Evolutionary conservation across 2,888 invertebrate genomes (phyloP).

Genomic region (Latrodectus hesperus): DNA sequence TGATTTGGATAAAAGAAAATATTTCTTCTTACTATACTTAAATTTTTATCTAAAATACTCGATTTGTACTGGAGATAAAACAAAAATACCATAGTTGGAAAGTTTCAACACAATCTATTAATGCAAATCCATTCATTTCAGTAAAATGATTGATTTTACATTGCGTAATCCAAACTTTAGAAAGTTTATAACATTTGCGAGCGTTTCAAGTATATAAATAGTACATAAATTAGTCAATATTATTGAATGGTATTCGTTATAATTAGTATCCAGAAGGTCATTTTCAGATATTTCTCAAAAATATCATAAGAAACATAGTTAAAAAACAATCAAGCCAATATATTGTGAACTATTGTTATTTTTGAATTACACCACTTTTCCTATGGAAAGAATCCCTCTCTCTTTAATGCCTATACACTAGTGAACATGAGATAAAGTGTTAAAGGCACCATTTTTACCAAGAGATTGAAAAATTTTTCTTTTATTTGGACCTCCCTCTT

Average conservation of each 20-base stretch:
- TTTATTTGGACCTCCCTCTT: constrained; percentile 58
- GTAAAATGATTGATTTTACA: too few species aligned
- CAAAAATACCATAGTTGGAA: too few species aligned
- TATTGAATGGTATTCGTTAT: neutral
- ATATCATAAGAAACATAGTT: too few species aligned
- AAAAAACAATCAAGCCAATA: too few species aligned
- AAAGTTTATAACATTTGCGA: neutral
- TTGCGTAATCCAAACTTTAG: neutral
- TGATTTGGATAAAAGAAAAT: too few species aligned
- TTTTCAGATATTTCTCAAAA: too few species aligned
- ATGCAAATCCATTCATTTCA: too few species aligned
- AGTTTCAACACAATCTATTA: too few species aligned
- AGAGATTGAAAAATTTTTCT: constrained; percentile 64
- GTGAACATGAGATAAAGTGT: constrained; percentile 68
- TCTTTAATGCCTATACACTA: constrained; percentile 56
- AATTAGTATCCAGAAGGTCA: neutral
- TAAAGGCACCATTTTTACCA: constrained; percentile 59
- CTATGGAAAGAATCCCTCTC: neutral
- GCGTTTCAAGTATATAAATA: neutral
- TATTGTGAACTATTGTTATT: too few species aligned
- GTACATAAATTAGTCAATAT: neutral
- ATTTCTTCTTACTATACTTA: too few species aligned
- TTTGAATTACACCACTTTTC: constrained; percentile 21
- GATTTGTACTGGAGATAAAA: too few species aligned
- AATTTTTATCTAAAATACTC: too few species aligned